A percentile compares a stretch with the other conserved stretches of the same genome.
These are phyloP conservation scores for Electrophaes corylata DNA, from an alignment of 2,888 invertebrate genomes.

Conservation along the genomic window DNA sequence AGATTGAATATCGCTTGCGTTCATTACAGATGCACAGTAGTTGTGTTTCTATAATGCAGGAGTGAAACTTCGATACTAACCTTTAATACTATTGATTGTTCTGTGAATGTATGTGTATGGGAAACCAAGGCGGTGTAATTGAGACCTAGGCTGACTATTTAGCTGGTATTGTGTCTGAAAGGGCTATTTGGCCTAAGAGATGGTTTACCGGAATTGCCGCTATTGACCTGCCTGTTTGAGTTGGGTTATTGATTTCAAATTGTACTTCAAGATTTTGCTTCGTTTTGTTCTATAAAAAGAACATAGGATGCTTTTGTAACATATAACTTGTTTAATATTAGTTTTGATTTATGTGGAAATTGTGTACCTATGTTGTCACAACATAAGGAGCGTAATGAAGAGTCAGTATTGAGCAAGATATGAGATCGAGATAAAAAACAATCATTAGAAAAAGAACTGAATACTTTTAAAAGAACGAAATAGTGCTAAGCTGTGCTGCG, in stretches of 20 bases:
- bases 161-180: conserved; percentile 35
- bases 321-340: too few species aligned
- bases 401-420: too few species aligned
- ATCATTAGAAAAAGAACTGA: neutral
- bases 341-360: too few species aligned
- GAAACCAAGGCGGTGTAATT: conserved; percentile 62
- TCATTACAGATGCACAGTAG: neutral
- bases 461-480: neutral
- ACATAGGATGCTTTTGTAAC: too few species aligned
- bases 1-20: conserved; percentile 3
- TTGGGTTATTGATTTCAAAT: conserved; percentile 31
- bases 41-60: neutral
- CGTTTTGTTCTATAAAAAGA: neutral
- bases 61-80: conserved; percentile 11
- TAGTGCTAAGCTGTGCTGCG: neutral
- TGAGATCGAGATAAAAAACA: too few species aligned
- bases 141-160: conserved; percentile 43
- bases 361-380: too few species aligned
- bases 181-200: conserved; percentile 39
- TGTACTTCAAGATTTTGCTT: neutral
- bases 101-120: conserved; percentile 59
- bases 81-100: neutral
- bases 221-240: conserved; percentile 22
- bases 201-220: conserved; percentile 27
- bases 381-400: too few species aligned